Base-by-base conservation (phyloP, 2,888 invertebrate genomes). In the Zonitis immaculata region DNA sequence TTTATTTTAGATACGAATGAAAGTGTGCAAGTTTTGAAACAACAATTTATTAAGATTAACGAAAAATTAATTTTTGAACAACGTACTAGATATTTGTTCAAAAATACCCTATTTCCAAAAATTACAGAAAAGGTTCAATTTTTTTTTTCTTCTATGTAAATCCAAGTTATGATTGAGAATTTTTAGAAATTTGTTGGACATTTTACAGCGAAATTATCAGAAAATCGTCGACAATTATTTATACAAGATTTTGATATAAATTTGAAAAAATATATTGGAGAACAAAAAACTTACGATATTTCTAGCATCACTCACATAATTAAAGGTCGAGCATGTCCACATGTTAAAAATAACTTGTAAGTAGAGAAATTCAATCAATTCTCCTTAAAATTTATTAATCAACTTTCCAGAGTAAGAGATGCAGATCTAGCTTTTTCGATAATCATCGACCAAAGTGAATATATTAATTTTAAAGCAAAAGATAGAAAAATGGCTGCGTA, bases 251-350 rank as follows among this genome's bases (percentile, higher is more conserved):
- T 42, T 9, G 58, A 65, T 25, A 51, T 50, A 11, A 61, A 56
- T 49, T 56, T 53, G 0, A 58, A 61, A 1, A 49, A 51, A 27
- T 52, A 47, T 30, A 39, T 46, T 9, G 54, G 64, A 6, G 57
- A 62, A 47, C 57, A 63, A 8, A 55, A 56, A 26, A 54, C 62
- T 6, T 58, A 60, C 47, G 58, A 52, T 28, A 52, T 69, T 47
- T 58, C 61, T 0, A 65, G 70, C 50, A 69, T 75, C 42, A 70
- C 68, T 27, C 70, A 74, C 50, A 54, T 75, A 26, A 66, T 73
- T 14, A 66, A 64, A 20, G 73, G 74, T 18, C 67, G 66, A 60
- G 72, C 73, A 14, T 73, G 73, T 51, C 70, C 70, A 26, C 73
- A 73, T 54, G 59, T 66, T 9, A 65, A 63, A 54, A 67, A 69